These are phyloP conservation scores for Digitonthophagus gazella DNA, from an alignment of 2,888 invertebrate species.

Conservation along the genomic window DNA sequence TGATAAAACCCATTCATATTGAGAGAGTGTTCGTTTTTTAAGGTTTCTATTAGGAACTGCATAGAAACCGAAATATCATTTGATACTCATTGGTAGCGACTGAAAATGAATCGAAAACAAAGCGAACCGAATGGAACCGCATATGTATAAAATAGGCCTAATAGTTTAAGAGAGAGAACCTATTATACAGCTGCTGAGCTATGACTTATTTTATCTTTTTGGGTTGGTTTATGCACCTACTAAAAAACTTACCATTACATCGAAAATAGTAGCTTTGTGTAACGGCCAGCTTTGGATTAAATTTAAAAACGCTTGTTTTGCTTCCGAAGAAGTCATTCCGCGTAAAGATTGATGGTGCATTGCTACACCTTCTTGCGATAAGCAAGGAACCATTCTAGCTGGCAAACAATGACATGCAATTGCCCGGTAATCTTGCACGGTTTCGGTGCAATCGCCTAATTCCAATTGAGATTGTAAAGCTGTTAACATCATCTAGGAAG, in stretches of 20 bases:
- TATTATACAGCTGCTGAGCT: no score
- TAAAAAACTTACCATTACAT: slow-evolving; percentile 74
- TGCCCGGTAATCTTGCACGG: slow-evolving; percentile 55
- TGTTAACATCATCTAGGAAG: slow-evolving; percentile 80
- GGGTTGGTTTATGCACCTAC: no score
- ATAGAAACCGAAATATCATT: no score
- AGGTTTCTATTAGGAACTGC: no score
- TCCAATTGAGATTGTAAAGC: slow-evolving; percentile 93
- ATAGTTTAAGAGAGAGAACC: no score
- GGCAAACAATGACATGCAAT: slow-evolving; percentile 82
- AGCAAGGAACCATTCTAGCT: slow-evolving; percentile 72
- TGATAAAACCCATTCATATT: no score
- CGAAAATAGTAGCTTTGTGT: slow-evolving; percentile 89
- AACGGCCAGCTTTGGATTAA: slow-evolving; percentile 92
- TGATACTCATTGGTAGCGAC: no score
- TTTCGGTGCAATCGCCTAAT: slow-evolving; percentile 75
- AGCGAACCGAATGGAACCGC: no score
- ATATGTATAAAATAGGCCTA: no score
- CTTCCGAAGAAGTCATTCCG: slow-evolving; percentile 82
- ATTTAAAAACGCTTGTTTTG: slow-evolving; percentile 90
- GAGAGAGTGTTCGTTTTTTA: no score
- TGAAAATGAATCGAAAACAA: no score
- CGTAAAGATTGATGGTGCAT: slow-evolving; percentile 88
- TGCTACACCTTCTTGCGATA: slow-evolving; percentile 81
- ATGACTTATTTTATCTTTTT: no score